Evolutionary conservation across 2,888 invertebrate genomes (phyloP), one percentile per base, ranked within the genome.

Genomic region (Cataglyphis livida): DNA sequence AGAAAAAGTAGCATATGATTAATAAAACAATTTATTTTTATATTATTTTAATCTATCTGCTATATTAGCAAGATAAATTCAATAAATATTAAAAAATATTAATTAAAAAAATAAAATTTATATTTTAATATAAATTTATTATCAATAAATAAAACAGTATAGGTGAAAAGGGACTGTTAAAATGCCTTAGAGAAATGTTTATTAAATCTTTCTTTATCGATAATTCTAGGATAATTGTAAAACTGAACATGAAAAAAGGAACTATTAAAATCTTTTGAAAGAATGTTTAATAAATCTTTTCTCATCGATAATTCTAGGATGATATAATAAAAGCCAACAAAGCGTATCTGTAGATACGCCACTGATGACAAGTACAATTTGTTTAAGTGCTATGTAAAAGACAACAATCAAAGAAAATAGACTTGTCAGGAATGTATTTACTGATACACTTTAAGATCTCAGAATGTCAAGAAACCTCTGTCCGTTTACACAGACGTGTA

Each of bases 241-340:
- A 73, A 73, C 28, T 25, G 9, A 25, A 41, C 18, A 1, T 15
- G 18, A 44, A 48, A 62, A 7, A 28, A 28, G 4, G 0, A 12
- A 6, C 12, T 62, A 10, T 25, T 25, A 4, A 73, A n/a, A 4
- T 28, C 15, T 2, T 10, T 2, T 28, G 18, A 3, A 75, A 21
- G 3, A 0, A 51, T 9, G 7, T 64, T 75, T 75, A 48, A 75
- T 75, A 48, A 25, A 62, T 62, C 21, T 15, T 12, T 41, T 15
- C 15, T 62, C 21, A 38, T 54, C 21, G 5, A 74, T 73, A 62
- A 62, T 57, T 48, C 35, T 62, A 74, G 18, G 2, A 15, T 28
- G n/a, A 65, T 51, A 51, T 48, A 48, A 65, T 18, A 18, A 75
- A 75, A 51, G n/a, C 35, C 38, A 75, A 62, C 35, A 35, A 35